Conservation (phyloP, 2,797 vertebrate genomes). For the Tarsius wallacei region DNA sequence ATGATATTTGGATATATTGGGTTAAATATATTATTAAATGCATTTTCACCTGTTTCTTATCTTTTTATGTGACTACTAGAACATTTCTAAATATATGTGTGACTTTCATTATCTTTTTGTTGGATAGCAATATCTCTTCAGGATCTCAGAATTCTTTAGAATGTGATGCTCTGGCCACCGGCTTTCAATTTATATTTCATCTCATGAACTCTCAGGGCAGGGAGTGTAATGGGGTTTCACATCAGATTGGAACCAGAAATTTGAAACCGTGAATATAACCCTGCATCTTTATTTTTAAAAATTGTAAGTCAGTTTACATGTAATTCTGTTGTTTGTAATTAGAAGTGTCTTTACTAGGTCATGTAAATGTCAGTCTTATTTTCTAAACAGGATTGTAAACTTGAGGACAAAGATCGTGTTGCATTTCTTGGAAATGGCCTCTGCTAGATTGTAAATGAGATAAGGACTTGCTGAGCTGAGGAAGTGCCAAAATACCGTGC, state of each 20-base stretch:
- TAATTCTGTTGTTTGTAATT: constrained; percentile 38
- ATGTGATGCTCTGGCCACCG: neutral
- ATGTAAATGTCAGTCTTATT: neutral
- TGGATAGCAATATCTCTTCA: neutral
- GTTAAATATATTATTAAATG: constrained; percentile 18
- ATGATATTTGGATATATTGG: constrained; percentile 19
- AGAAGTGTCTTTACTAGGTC: neutral
- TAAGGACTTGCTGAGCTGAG: neutral
- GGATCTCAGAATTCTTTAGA: constrained; percentile 43
- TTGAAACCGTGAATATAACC: neutral
- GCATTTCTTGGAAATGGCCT: neutral
- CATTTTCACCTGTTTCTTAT: neutral
- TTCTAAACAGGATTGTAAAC: neutral
- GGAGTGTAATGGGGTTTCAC: neutral
- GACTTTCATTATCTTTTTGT: neutral
- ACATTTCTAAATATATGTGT: neutral
- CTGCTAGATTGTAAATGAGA: neutral
- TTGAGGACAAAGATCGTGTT: neutral
- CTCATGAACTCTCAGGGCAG: neutral
- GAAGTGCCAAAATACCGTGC: neutral
- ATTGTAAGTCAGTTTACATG: neutral
- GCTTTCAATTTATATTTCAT: neutral
- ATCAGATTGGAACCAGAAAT: constrained; percentile 28
- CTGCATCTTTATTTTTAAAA: neutral
- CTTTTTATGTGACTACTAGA: neutral